Conservation (phyloP, 2,888 invertebrate genomes). For the Tetranychus piercei region DNA sequence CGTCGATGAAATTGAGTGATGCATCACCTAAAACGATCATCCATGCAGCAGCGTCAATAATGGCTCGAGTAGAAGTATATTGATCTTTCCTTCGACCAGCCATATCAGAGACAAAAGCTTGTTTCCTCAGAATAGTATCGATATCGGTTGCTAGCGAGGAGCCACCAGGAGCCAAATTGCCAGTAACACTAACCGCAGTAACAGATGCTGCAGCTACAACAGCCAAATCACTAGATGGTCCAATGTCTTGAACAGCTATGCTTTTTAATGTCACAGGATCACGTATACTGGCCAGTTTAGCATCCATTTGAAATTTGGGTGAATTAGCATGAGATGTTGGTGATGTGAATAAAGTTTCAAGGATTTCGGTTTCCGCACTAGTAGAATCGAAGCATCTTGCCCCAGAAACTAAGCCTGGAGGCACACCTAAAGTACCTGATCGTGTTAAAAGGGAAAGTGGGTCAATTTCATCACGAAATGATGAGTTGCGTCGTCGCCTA, state of each 20-base stretch:
- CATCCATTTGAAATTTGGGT: constrained; percentile 5
- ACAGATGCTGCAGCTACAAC: background rate
- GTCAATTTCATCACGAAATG: constrained; percentile 12
- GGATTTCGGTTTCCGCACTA: background rate
- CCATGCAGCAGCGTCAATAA: constrained; percentile 22
- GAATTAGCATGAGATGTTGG: background rate
- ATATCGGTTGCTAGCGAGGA: background rate
- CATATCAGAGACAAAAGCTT: constrained; percentile 19
- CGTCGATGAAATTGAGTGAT: constrained; percentile 22
- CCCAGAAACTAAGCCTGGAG: background rate
- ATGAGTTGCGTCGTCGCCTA: constrained; percentile 15
- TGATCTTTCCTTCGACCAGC: constrained; percentile 20
- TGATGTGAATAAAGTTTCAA: background rate
- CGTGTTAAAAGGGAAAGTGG: background rate
- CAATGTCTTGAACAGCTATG: constrained; percentile 4
- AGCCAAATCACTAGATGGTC: background rate
- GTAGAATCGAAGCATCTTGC: background rate
- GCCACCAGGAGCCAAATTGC: background rate
- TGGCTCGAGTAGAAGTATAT: constrained; percentile 13
- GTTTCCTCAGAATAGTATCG: constrained; percentile 8
- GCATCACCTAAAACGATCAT: constrained; percentile 24
- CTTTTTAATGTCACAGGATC: constrained; percentile 5
- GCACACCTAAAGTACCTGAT: background rate
- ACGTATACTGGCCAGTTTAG: background rate
- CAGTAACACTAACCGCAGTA: background rate